Base-by-base conservation (phyloP, 2,113 vertebrate species). In the Zingel zingel region DNA sequence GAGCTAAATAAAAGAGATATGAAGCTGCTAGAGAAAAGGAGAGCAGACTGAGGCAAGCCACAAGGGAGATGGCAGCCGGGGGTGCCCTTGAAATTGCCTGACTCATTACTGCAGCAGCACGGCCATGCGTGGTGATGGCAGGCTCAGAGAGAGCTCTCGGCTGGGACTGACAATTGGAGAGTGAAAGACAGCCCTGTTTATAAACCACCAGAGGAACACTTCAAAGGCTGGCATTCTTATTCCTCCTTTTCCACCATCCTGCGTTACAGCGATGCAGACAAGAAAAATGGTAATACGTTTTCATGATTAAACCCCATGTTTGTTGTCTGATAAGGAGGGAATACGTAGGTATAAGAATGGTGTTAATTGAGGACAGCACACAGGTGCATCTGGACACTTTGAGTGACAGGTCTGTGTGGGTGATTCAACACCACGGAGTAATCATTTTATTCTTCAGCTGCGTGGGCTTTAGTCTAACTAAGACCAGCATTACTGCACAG, bases 61-160 rank as follows among this genome's bases (percentile, higher is more conserved):
- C 89, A 69, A 89, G 83, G 88, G 93, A 90, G 75, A 87, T 73
- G 86, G 82, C 89, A 88, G 84, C 82, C 78, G 87, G 88, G 91
- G 93, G 91, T 94, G 93, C 90, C 93, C 93, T 94, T 95, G 92
- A 94, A 93, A 93, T 86, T 81, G 90, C 91, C 91, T 94, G 94
- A 92, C 90, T 95, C 93, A 94, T 92, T 92, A 92, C 92, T 91
- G 92, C 92, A 90, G 93, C 85, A 88, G 89, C 84, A 91, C 80
- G 71, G 89, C 88, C 82, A 67, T 88, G 89, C 62, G 53, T 89
- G 85, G 90, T 85, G 88, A 90, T 84, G 90, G 88, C 82, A 86
- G 82, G 66, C 84, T 77, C 50, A 45, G 59, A 70, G 48, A 53
- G 53, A 74, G 64, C 81, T 87, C 82, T 85, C 15, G 36, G 76